phyloP scores from a whole-genome alignment of 1,140 invertebrate genomes.

The Macrobrachium rosenbergii region DNA sequence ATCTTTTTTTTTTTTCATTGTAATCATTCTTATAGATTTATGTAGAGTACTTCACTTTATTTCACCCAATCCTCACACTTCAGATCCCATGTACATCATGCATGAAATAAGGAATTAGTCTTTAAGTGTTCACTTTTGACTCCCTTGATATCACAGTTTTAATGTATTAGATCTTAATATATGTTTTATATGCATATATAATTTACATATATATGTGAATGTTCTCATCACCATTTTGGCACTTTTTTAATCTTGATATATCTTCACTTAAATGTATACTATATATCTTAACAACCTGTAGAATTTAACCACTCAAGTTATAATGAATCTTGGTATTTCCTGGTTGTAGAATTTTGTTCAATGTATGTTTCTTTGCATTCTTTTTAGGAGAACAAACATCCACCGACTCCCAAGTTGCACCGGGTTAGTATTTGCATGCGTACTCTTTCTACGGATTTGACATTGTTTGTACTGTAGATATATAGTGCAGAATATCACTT shows the following conservation, averaged over 20 bases:
- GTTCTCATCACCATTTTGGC: too few species aligned
- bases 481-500: background rate
- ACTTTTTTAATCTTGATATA: too few species aligned
- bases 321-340: constrained; percentile 1
- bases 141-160: too few species aligned
- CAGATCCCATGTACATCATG: background rate
- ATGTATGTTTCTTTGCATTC: constrained; percentile 35
- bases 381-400: constrained; percentile 61
- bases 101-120: too few species aligned
- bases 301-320: background rate
- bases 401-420: constrained; percentile 38
- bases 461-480: background rate
- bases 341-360: constrained; percentile 46
- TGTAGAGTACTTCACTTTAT: too few species aligned
- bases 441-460: too few species aligned
- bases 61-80: background rate
- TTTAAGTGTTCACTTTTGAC: too few species aligned
- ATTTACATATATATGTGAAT: background rate
- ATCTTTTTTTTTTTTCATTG: too few species aligned
- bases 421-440: constrained; percentile 43
- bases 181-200: constrained; percentile 10
- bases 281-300: constrained; percentile 16
- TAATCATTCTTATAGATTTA: too few species aligned
- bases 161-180: background rate
- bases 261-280: too few species aligned